Conservation (phyloP, 1,140 invertebrate species). For the Pristionchus pacificus region DNA sequence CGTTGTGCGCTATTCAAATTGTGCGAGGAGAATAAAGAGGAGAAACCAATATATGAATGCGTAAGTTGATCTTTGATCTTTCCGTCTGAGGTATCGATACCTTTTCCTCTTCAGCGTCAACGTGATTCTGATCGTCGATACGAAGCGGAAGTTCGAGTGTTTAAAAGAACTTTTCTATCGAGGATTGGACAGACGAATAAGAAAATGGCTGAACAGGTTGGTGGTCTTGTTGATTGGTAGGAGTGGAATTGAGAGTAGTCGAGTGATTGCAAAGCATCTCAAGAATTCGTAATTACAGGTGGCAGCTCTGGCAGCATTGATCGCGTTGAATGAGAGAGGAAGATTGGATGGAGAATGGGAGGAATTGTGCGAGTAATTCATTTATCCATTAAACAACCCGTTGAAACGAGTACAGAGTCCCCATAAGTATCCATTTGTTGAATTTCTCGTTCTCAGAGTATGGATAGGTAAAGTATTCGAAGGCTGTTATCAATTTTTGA, state of each 20-base stretch:
- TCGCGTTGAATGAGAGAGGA: constrained; percentile 43
- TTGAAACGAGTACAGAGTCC: too few relatives aligned
- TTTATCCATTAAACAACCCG: too few relatives aligned
- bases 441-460: too few relatives aligned
- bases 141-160: constrained; percentile 25
- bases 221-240: background rate
- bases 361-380: constrained; percentile 29
- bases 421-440: too few relatives aligned
- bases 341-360: constrained; percentile 47
- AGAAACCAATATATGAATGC: constrained; percentile 32
- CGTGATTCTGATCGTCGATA: constrained; percentile 32
- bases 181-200: constrained; percentile 49
- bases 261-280: background rate
- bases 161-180: constrained; percentile 40
- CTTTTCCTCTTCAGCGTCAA: constrained; percentile 21
- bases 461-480: too few relatives aligned
- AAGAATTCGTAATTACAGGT: constrained; percentile 27
- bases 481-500: too few relatives aligned
- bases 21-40: constrained; percentile 28
- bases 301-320: constrained; percentile 47
- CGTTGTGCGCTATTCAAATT: constrained; percentile 41
- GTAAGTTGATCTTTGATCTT: constrained; percentile 30
- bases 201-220: constrained; percentile 52
- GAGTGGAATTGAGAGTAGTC: background rate
- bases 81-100: too few relatives aligned